Base-by-base conservation (phyloP, 1,140 invertebrate species). In the Mamestra configurata region DNA sequence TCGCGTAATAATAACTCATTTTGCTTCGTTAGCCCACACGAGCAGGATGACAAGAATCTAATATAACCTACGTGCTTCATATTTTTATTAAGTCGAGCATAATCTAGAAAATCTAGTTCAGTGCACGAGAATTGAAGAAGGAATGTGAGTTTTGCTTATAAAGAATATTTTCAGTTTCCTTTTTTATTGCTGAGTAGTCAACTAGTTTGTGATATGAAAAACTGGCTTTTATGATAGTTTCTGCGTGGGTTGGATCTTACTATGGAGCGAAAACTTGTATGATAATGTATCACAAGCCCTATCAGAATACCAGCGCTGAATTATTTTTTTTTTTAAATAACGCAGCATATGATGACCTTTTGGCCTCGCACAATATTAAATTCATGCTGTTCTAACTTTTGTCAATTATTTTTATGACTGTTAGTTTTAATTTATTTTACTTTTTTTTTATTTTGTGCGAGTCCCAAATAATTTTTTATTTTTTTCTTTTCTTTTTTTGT, bases 11-110 rank as follows among this genome's bases (percentile, higher is more conserved):
- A 73, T 59, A 73, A 57, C 35, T 55, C 51, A 73, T n/a, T 71
- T 71, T 24, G 1, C 11, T 49, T 71, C 31, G 20, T 71, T 35
- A 51, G 20, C 7, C 55, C 37, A 31, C 46, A 71, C n/a, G 11
- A 4, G 46, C 13, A 4, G 5, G 24, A 49, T 18, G 37, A 10
- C 18, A 61, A 55, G 27, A 35, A 76, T 43, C 37, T 76, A 61
- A 73, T 55, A 73, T 22, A 37, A 27, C 8, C 15, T 75, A 61
- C 72, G 40, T 75, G 72, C 24, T 46, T 31, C 35, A 76, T 49
- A 46, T 57, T 76, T 61, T 61, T 64, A 57, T 76, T 49, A 22
- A 75, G 20, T 64, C 40, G 37, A 43, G 72, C n/a, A 73, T 40
- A 75, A 18, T 20, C 37, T 61, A 57, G n/a, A 75, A 31, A 49